Evolutionary conservation across 2,888 invertebrate genomes (phyloP).

Genomic region (Oxycera nigricornis): DNA sequence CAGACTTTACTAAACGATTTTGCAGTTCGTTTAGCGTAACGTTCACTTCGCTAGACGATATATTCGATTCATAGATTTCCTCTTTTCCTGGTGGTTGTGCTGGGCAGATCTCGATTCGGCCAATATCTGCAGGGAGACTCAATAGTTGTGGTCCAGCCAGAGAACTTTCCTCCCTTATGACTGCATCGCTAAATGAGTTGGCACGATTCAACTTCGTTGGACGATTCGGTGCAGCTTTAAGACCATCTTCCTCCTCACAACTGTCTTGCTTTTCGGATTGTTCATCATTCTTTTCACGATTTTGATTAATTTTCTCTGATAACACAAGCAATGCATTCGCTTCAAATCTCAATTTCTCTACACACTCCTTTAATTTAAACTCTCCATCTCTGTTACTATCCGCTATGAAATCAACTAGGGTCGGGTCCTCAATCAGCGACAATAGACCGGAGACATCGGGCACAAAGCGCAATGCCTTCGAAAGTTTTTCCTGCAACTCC

Average conservation of each 20-base stretch:
- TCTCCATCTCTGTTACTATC: constrained; percentile 62
- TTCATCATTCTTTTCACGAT: constrained; percentile 47
- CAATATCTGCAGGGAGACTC: constrained; percentile 57
- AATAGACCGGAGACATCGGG: constrained; percentile 71
- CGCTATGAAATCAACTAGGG: constrained; percentile 66
- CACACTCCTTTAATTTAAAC: constrained; percentile 72
- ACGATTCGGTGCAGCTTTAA: constrained; percentile 49
- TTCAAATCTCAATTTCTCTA: constrained; percentile 72
- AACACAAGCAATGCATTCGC: constrained; percentile 74
- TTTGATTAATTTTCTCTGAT: constrained; percentile 60
- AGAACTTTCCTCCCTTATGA: constrained; percentile 40
- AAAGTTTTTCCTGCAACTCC: constrained; percentile 40
- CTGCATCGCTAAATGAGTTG: constrained; percentile 58
- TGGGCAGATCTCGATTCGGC: constrained; percentile 50
- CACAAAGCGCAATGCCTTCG: constrained; percentile 73
- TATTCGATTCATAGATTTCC: constrained; percentile 49
- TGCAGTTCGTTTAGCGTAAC: constrained; percentile 68
- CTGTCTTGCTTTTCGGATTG: constrained; percentile 50
- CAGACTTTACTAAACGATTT: constrained; percentile 60
- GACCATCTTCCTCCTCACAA: constrained; percentile 52
- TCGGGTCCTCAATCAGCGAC: constrained; percentile 69
- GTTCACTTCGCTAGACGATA: constrained; percentile 59
- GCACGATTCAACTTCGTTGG: constrained; percentile 55
- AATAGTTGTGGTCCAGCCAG: constrained; percentile 48
- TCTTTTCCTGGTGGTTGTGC: constrained; percentile 44